phyloP scores from a whole-genome alignment of 2,797 vertebrate species.

The Sebastolobus alascanus region DNA sequence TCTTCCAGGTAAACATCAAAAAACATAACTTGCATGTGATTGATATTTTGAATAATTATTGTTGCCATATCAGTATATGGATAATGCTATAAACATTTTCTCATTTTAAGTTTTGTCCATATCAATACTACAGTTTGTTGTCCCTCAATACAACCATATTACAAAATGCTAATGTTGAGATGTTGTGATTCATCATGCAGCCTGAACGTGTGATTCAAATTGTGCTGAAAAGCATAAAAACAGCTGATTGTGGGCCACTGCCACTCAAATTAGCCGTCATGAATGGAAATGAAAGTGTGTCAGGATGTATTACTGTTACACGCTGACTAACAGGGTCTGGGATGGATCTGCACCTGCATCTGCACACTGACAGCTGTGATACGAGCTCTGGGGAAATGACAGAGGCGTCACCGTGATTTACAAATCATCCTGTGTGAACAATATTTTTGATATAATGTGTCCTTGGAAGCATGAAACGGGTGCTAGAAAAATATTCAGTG shows the following conservation, averaged over 20 bases:
- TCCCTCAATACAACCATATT: background rate
- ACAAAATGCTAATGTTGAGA: background rate
- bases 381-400: conserved; percentile 36
- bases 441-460: background rate
- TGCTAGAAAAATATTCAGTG: background rate
- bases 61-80: background rate
- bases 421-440: conserved; percentile 17
- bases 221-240: conserved; percentile 47
- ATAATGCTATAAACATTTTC: background rate
- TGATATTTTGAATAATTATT: background rate
- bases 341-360: conserved; percentile 62
- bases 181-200: background rate
- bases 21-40: background rate
- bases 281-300: conserved; percentile 68
- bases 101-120: too few relatives aligned
- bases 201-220: conserved; percentile 19
- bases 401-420: conserved; percentile 31
- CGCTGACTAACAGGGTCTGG: conserved; percentile 48
- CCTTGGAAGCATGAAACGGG: background rate
- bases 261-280: conserved; percentile 37
- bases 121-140: background rate
- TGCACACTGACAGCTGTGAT: conserved; percentile 51
- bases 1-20: background rate
- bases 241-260: conserved; percentile 27
- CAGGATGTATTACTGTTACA: conserved; percentile 52